phyloP scores from a whole-genome alignment of 2,113 vertebrate genomes.

The Brachirus orientalis region DNA sequence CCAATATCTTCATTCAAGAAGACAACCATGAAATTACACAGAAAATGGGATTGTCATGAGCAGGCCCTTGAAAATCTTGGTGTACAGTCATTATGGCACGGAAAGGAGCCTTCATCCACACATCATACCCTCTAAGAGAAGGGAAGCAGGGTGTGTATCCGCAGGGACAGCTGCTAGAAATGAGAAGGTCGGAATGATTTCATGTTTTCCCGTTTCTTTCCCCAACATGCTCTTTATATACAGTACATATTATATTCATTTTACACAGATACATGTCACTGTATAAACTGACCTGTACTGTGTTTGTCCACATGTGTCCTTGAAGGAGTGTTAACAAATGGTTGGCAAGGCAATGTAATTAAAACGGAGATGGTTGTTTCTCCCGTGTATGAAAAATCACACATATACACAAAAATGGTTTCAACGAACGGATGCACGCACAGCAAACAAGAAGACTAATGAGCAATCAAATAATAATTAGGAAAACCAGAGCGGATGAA shows the following conservation, averaged over 20 bases:
- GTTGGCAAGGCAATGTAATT: slow-evolving; percentile 66
- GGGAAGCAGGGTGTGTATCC: slow-evolving; percentile 73
- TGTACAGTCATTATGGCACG: slow-evolving; percentile 99
- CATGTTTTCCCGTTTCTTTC: slow-evolving; percentile 11
- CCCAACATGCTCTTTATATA: slow-evolving; percentile 1
- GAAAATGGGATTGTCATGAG: slow-evolving; percentile 99
- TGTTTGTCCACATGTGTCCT: slow-evolving; percentile 35
- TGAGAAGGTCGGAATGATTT: slow-evolving; percentile 45
- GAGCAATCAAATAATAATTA: slow-evolving; percentile 84
- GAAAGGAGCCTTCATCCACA: slow-evolving; percentile 99
- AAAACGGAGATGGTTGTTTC: slow-evolving; percentile 50
- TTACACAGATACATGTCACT: neutral
- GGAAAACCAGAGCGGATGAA: slow-evolving; percentile 67
- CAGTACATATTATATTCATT: neutral
- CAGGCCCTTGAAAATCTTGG: slow-evolving; percentile 98
- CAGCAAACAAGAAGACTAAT: slow-evolving; percentile 71
- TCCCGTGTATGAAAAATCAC: slow-evolving; percentile 41
- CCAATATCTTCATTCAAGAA: slow-evolving; percentile 99
- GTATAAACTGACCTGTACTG: slow-evolving; percentile 14
- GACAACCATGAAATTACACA: slow-evolving; percentile 99
- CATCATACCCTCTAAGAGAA: slow-evolving; percentile 96
- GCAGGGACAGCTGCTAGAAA: slow-evolving; percentile 66
- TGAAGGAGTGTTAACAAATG: slow-evolving; percentile 50
- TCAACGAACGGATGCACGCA: slow-evolving; percentile 71
- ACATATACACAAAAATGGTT: slow-evolving; percentile 24